These are phyloP conservation scores for Nothobranchius furzeri DNA, from an alignment of 2,113 vertebrate species.

Conservation along the genomic window DNA sequence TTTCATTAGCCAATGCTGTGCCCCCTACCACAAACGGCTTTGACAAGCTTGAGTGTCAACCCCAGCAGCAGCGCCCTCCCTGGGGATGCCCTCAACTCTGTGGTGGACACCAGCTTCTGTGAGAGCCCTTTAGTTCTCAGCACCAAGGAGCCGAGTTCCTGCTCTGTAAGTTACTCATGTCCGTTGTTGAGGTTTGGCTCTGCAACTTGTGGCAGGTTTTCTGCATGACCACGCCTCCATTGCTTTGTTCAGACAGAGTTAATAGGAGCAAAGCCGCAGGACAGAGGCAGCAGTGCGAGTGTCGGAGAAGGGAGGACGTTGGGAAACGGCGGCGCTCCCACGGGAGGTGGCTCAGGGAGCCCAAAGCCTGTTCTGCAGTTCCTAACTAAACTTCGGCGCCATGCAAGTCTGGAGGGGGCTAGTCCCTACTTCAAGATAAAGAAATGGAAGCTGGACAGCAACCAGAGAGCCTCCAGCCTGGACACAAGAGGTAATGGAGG, in stretches of 20 bases:
- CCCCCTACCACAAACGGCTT: conserved; percentile 84
- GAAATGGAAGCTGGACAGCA: conserved; percentile 95
- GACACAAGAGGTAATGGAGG: conserved; percentile 89
- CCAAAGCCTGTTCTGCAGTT: conserved; percentile 88
- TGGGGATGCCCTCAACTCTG: conserved; percentile 90
- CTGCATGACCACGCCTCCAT: conserved; percentile 7
- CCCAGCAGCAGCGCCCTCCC: conserved; percentile 90
- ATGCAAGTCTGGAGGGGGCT: conserved; percentile 92
- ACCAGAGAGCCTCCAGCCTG: conserved; percentile 92
- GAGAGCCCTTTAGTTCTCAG: conserved; percentile 74
- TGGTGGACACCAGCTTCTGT: conserved; percentile 82
- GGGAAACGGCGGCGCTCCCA: conserved; percentile 35
- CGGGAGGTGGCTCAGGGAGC: conserved; percentile 22
- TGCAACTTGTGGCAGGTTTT: conserved; percentile 20
- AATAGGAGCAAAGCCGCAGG: conserved; percentile 56
- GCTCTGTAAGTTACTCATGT: conserved; percentile 56
- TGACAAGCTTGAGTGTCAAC: conserved; percentile 83
- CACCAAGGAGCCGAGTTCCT: conserved; percentile 69
- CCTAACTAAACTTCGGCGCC: conserved; percentile 90
- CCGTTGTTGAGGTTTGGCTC: conserved; percentile 35
- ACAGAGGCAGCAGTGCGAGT: conserved; percentile 65
- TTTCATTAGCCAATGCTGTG: conserved; percentile 77
- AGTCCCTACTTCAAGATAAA: conserved; percentile 97
- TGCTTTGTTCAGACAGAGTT: conserved; percentile 71
- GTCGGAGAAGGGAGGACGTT: conserved; percentile 19